Conservation (phyloP, 1,140 invertebrate species). For the Diachasmimorpha longicaudata region DNA sequence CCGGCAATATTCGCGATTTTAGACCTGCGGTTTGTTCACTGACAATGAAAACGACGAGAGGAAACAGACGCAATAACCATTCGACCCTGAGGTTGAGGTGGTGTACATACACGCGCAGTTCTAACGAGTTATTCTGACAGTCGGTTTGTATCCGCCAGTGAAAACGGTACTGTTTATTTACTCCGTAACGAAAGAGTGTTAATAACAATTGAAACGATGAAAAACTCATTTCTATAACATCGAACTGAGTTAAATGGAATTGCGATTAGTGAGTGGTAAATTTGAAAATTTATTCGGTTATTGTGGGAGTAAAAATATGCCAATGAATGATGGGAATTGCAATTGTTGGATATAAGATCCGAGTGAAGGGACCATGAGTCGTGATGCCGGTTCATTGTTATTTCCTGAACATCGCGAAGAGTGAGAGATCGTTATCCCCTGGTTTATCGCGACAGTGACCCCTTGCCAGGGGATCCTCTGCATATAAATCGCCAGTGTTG, state of each 20-base stretch:
- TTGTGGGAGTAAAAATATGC: not conserved
- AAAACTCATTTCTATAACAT: not conserved
- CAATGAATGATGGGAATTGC: not conserved
- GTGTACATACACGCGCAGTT: slow-evolving; percentile 11
- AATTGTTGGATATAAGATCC: not conserved
- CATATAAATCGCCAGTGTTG: not conserved
- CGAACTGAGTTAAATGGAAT: not conserved
- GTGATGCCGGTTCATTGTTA: slow-evolving; percentile 11
- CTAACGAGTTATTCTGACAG: slow-evolving; percentile 8
- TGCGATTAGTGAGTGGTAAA: not conserved
- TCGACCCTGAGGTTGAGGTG: slow-evolving; percentile 14
- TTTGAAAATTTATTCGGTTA: not conserved
- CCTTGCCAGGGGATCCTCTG: not conserved
- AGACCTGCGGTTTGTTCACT: not conserved
- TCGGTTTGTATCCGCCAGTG: not conserved
- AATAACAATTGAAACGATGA: not conserved
- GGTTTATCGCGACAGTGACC: slow-evolving; percentile 21
- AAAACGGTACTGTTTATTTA: slow-evolving; percentile 2
- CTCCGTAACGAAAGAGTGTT: not conserved
- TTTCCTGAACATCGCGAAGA: slow-evolving; percentile 8
- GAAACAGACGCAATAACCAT: slow-evolving; percentile 11
- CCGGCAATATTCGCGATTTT: not conserved
- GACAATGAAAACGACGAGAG: not conserved
- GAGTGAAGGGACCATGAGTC: not conserved
- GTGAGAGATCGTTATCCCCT: slow-evolving; percentile 13